Conservation (phyloP, 2,888 invertebrate species). For the Eupithecia abbreviata region DNA sequence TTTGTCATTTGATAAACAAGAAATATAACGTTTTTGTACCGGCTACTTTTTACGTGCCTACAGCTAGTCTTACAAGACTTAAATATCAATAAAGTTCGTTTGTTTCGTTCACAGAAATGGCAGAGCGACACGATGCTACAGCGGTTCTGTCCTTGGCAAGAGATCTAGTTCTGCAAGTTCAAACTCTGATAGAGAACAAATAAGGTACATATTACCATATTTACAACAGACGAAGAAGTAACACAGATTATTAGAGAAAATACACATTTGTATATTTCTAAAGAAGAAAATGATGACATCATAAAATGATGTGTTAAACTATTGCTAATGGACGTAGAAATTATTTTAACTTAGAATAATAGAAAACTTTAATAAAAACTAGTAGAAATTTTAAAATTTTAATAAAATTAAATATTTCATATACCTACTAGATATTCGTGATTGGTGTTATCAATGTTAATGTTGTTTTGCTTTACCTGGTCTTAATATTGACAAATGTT, state of each 20-base stretch:
- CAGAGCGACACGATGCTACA: slow-evolving; percentile 95
- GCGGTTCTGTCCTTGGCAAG: slow-evolving; percentile 92
- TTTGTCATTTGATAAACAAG: no score
- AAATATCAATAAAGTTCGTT: not conserved
- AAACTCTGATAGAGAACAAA: slow-evolving; percentile 96
- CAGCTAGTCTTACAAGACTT: no score
- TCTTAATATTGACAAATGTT: slow-evolving; percentile 18
- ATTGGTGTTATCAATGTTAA: slow-evolving; percentile 31
- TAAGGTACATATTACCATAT: slow-evolving; percentile 68
- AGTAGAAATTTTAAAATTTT: slow-evolving; percentile 34
- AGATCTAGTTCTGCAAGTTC: slow-evolving; percentile 93
- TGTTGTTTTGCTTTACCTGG: slow-evolving; percentile 34
- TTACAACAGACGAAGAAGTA: slow-evolving; percentile 9
- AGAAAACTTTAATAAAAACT: slow-evolving; percentile 34
- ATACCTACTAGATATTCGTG: slow-evolving; percentile 26
- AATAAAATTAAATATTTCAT: slow-evolving; percentile 29
- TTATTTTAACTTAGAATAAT: slow-evolving; percentile 35
- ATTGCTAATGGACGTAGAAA: slow-evolving; percentile 23
- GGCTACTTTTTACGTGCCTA: no score
- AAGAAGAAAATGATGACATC: slow-evolving; percentile 14
- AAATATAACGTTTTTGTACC: no score
- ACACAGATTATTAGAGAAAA: not conserved
- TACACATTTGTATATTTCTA: not conserved
- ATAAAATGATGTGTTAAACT: slow-evolving; percentile 28
- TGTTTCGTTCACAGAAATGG: slow-evolving; percentile 91